Percentiles rank a stretch among this genome's conserved stretches.
Conservation (phyloP, 35 echinoderm and acorn worm genomes). For the Anneissia japonica region DNA sequence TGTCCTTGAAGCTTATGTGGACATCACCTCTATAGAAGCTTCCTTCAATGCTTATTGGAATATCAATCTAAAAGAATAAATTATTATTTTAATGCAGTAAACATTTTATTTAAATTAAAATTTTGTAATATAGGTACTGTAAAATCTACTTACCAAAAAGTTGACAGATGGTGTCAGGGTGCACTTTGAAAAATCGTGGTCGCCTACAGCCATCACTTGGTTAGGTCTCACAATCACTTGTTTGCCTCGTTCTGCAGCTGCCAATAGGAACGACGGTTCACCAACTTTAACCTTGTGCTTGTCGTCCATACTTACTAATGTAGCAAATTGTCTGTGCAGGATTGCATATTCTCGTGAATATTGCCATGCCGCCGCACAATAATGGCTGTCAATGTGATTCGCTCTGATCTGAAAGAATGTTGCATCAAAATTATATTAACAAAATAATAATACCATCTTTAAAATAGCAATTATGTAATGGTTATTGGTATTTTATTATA, state of each 20-base stretch:
- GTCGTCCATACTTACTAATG: conserved; percentile 15
- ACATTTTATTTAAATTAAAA: too few species aligned
- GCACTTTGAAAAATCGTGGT: conserved; percentile 51
- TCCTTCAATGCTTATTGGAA: conserved; percentile 14
- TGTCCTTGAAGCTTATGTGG: conserved; percentile 24
- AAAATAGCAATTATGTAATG: too few species aligned
- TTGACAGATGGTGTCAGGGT: conserved; percentile 16
- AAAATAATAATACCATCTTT: too few species aligned
- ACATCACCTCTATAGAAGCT: conserved; percentile 23
- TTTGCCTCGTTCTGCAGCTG: conserved; percentile 31
- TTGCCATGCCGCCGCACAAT: neutral
- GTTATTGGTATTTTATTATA: too few species aligned
- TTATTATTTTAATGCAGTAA: too few species aligned
- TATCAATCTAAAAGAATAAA: too few species aligned
- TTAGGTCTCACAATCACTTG: conserved; percentile 30
- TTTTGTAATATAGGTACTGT: too few species aligned
- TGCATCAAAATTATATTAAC: too few species aligned
- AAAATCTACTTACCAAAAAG: conserved; percentile 11
- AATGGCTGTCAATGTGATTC: conserved; percentile 1
- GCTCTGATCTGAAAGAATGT: neutral
- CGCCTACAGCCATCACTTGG: conserved; percentile 9
- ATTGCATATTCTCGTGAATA: neutral
- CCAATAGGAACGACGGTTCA: neutral
- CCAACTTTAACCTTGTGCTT: conserved; percentile 36
- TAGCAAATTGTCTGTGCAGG: neutral